phyloP scores from a whole-genome alignment of 2,113 vertebrate genomes.

The Alectura lathami region DNA sequence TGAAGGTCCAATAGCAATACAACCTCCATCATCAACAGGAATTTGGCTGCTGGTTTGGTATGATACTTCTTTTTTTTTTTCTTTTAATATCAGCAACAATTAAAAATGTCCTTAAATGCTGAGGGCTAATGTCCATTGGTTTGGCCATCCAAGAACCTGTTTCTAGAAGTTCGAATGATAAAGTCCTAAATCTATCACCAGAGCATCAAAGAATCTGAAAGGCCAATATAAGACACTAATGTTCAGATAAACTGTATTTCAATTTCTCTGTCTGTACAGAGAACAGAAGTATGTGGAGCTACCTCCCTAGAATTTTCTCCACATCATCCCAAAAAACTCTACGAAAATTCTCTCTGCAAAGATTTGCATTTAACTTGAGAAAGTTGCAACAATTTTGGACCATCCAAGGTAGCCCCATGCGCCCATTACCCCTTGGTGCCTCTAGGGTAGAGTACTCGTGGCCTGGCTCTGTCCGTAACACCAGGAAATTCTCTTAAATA shows the following conservation, averaged over 20 bases:
- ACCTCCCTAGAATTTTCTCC: background rate
- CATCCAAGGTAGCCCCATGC: background rate
- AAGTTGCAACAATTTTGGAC: background rate
- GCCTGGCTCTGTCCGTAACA: background rate
- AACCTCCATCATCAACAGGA: background rate
- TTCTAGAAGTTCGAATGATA: background rate
- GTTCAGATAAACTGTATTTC: background rate
- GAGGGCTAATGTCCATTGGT: background rate
- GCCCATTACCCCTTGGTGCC: background rate
- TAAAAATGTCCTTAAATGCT: background rate
- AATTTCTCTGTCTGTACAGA: background rate
- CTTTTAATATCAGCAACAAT: background rate
- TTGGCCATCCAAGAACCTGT: background rate
- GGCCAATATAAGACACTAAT: background rate
- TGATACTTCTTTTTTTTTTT: background rate
- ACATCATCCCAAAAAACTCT: background rate
- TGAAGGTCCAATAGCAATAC: background rate
- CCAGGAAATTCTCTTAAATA: background rate
- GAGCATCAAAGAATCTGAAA: background rate
- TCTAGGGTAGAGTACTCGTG: background rate
- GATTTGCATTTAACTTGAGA: background rate
- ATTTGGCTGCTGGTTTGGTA: background rate
- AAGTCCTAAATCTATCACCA: background rate
- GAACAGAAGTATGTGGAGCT: background rate
- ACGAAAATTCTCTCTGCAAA: background rate